Conservation (phyloP, 1,140 invertebrate species). For the Pectinophora gossypiella region DNA sequence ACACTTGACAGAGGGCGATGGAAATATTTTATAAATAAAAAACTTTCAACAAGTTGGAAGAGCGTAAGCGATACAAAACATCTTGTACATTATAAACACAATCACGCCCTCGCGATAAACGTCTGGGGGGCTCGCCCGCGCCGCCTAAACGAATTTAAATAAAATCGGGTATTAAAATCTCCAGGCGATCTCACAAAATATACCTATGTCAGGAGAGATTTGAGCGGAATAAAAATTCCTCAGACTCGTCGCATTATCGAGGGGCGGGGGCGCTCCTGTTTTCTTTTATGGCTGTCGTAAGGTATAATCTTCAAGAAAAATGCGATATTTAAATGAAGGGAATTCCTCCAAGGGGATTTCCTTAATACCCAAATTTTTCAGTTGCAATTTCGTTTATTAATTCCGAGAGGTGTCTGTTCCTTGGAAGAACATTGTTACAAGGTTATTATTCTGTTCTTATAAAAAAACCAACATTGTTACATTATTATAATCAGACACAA, state of each 20-base stretch:
- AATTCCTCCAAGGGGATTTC: constrained; percentile 64
- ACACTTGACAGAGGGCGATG: neutral
- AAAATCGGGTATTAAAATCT: constrained; percentile 72
- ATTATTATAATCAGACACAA: too few relatives aligned
- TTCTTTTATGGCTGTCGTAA: constrained; percentile 76
- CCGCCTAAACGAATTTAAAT: constrained; percentile 70
- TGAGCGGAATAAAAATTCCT: constrained; percentile 75
- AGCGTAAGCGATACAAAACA: constrained; percentile 18
- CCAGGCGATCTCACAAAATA: constrained; percentile 67
- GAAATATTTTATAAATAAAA: neutral
- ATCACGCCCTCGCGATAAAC: constrained; percentile 61
- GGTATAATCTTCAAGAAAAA: constrained; percentile 76
- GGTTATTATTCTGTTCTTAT: too few relatives aligned
- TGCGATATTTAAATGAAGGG: constrained; percentile 76
- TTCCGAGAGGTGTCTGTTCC: constrained; percentile 32
- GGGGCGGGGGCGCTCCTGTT: constrained; percentile 64
- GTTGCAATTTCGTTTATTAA: constrained; percentile 64
- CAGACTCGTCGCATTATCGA: constrained; percentile 72
- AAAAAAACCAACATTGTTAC: too few relatives aligned
- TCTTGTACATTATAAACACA: constrained; percentile 55
- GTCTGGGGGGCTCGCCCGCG: constrained; percentile 57
- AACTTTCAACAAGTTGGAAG: neutral
- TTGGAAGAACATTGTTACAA: too few relatives aligned
- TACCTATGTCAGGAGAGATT: constrained; percentile 72
- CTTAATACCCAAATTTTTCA: constrained; percentile 51